Evolutionary conservation across 1,140 invertebrate genomes (phyloP), one percentile per base, ranked within the genome.

Genomic region (Drosophila paulistorum): DNA sequence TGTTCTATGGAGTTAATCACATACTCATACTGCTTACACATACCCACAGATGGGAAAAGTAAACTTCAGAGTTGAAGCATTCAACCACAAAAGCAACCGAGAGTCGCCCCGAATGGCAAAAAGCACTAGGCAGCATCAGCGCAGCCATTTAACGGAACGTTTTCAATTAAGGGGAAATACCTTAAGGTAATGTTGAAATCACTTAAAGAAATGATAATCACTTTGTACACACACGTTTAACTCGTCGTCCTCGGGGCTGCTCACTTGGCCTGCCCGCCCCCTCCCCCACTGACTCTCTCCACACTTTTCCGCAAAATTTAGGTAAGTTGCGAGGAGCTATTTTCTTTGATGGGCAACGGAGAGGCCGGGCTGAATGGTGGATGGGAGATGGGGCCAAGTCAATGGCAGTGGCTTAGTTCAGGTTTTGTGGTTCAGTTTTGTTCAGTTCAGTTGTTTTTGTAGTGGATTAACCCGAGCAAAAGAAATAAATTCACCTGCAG

Each of bases 141-240:
- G 62, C 69, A 81, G 79, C 69, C 82, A 87, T 86, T 86, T 86
- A 87, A 79, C 70, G 79, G 79, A 86, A 78, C 80, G 79, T 87
- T 82, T 85, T 86, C 83, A 86, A 86, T 86, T 86, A 87, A 70
- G 75, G 58, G 71, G 33, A 62, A 79, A 87, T 87, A 86, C 82
- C 83, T 86, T 76, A 71, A 86, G 82, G 82, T 87, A 82, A 87
- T 79, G 83, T 74, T 87, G 72, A 87, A 86, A 86, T 86, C 82
- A 86, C 84, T 86, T 86, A 86, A 82, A 86, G 83, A 87, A 86
- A 86, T 86, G 85, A 87, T 86, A 86, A 87, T 86, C 82, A 87
- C 79, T 83, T 85, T 87, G 82, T 87, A 87, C 83, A 86, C 82
- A 87, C 76, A 87, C 83, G 82, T 64, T 86, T 79, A 79, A 39